Base-by-base conservation (phyloP, 2,888 invertebrate genomes). In the Drosophila buzzatii region DNA sequence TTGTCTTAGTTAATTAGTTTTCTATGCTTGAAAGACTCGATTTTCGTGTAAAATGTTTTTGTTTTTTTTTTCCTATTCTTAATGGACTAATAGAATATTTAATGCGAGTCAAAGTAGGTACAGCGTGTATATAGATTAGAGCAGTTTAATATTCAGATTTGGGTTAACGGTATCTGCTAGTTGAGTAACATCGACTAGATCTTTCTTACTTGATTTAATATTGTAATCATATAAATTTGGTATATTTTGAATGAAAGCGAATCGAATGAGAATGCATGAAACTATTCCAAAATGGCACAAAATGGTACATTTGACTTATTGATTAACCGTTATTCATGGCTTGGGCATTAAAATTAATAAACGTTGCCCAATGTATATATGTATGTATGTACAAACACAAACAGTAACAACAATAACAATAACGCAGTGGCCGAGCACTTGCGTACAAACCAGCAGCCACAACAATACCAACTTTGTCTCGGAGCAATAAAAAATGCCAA, bases 401-500 rank as follows among this genome's bases (percentile, higher is more conserved):
- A 9, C 33, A 33, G 9, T 9, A 49, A 47, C 44, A 64, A 60
- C 37, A 57, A 61, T 47, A 65, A 41, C 53, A 62, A 53, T 33
- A 76, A 58, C 45, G 69, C 62, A 58, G 64, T 61, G 68, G 44
- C 57, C 82, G 33, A 55, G 39, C 79, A 86, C 76, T 86, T 84
- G 79, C 70, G 60, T 57, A 64, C 70, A 7, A 51, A 83, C 64
- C 63, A 67, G 53, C 61, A 67, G 68, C 49, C 62, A 73, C 73
- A 78, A 73, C 73, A 81, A 77, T 73, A 81, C 59, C 73, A 80
- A 74, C 83, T 72, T 84, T 76, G 64, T 60, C 71, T 66, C 68
- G 65, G 84, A 74, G 85, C 88, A 74, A 88, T 85, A 87, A 89
- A 90, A 90, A 90, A 87, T 66, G 70, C 73, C 79, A 86, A 86